phyloP scores from a whole-genome alignment of 2,113 vertebrate genomes.

The Pelvicachromis taeniatus region DNA sequence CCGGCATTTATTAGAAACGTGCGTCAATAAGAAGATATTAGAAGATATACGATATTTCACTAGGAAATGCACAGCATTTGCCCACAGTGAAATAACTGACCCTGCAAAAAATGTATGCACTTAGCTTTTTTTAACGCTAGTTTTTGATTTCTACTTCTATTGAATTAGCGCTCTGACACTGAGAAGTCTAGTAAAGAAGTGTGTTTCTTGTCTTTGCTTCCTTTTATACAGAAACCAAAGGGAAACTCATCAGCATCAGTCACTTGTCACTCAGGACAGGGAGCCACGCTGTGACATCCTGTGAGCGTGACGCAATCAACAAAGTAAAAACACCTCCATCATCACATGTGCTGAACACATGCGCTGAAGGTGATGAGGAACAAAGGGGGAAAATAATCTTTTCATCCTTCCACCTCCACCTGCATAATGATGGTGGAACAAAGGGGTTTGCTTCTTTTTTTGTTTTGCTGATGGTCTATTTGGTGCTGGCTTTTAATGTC shows the following conservation, averaged over 20 bases:
- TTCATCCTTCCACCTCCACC: not conserved
- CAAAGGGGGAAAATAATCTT: not conserved
- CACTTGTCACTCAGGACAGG: not conserved
- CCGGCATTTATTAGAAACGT: too few species aligned
- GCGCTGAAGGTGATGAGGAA: not conserved
- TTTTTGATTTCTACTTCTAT: not conserved
- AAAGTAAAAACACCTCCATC: not conserved
- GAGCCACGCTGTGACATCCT: not conserved
- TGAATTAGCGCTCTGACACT: not conserved
- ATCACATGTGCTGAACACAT: not conserved
- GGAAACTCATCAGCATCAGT: not conserved
- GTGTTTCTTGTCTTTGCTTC: not conserved
- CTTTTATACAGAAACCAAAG: not conserved
- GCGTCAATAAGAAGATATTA: too few species aligned
- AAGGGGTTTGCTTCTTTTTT: rapidly evolving
- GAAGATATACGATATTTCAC: too few species aligned
- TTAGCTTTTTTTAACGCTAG: not conserved
- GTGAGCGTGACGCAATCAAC: not conserved
- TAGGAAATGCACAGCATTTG: not conserved
- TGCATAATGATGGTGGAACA: not conserved
- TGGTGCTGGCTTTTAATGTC: not conserved
- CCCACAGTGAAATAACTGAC: rapidly evolving
- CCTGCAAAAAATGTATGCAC: not conserved
- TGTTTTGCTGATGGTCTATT: not conserved
- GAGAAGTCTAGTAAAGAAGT: not conserved